A percentile compares a stretch with the other conserved stretches of the same genome.
Conservation (phyloP, 2,113 vertebrate species). For the Phalacrocorax pelagicus region DNA sequence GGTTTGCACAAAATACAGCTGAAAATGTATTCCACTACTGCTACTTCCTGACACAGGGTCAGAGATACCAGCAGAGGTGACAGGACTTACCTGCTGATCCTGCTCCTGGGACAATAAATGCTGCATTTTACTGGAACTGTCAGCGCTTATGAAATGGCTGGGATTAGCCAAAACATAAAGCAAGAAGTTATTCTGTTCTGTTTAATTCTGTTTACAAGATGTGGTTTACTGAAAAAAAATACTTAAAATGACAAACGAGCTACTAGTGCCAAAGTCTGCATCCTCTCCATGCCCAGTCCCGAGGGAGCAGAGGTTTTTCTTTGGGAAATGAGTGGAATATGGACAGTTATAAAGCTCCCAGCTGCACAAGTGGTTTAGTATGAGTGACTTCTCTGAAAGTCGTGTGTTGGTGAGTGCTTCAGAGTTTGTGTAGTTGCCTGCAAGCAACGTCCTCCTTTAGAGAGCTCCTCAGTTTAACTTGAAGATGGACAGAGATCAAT, state of each 20-base stretch:
- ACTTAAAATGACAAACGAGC: neutral
- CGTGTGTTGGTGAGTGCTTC: neutral
- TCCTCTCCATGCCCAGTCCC: fast-evolving
- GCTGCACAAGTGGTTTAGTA: neutral
- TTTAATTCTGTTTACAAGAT: slow-evolving; percentile 8
- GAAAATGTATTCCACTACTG: neutral
- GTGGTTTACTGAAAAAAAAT: neutral
- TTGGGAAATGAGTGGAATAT: neutral
- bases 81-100: neutral
- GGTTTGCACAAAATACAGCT: neutral
- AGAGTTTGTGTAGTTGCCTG: neutral
- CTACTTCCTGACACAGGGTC: neutral
- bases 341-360: neutral
- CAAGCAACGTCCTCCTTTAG: neutral
- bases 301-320: neutral
- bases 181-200: neutral
- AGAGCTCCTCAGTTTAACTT: neutral
- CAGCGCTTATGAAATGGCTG: neutral
- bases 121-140: neutral
- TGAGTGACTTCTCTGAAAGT: neutral
- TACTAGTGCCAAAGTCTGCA: neutral
- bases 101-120: neutral
- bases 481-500: neutral
- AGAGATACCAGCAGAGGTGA: neutral
- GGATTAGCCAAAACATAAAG: neutral